Evolutionary conservation across 2,888 invertebrate genomes (phyloP), one percentile per base, ranked within the genome.

Genomic region (Tiphia femorata): DNA sequence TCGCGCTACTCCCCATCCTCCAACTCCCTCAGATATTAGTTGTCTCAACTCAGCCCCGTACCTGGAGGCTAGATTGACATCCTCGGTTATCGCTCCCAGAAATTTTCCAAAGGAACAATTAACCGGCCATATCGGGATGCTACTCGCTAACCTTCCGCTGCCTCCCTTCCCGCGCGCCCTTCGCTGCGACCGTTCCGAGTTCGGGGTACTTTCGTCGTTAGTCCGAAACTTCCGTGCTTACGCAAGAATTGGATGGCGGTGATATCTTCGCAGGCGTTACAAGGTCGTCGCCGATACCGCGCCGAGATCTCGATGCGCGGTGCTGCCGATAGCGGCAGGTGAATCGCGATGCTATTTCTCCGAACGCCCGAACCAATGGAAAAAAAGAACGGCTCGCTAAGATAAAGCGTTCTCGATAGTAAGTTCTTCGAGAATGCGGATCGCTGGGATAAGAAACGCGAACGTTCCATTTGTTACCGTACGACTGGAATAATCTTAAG

Each of bases 41-140:
- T 62, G 57, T 58, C 62, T 44, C 63, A 61, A 61, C 44, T 58
- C 58, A 61, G 64, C n/a, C 58, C 62, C 60, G 7, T 35, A 64
- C 63, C 63, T 60, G 52, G 51, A 47, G 58, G 48, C 41, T 33
- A 69, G 62, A 70, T 72, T 75, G 68, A 70, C 67, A 72, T 69
- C 65, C 56, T 47, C 64, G 69, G 71, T 73, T 73, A 75, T 72
- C 62, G 41, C 57, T 44, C 37, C 21, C 44, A 51, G 67, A 55
- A 70, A 70, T 75, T 77, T 73, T 67, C 58, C 67, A 58, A 40
- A 35, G 49, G 67, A 69, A 70, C 74, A 76, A 77, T 78, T 76
- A 76, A 70, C 67, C 66, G 20, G 17, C 56, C 53, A 69, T 75
- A 71, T 75, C 74, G 62, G n/a, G 64, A 50, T 59, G 57, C 56